Evolutionary conservation across 1,140 invertebrate species (phyloP).

Genomic region (Musca domestica): DNA sequence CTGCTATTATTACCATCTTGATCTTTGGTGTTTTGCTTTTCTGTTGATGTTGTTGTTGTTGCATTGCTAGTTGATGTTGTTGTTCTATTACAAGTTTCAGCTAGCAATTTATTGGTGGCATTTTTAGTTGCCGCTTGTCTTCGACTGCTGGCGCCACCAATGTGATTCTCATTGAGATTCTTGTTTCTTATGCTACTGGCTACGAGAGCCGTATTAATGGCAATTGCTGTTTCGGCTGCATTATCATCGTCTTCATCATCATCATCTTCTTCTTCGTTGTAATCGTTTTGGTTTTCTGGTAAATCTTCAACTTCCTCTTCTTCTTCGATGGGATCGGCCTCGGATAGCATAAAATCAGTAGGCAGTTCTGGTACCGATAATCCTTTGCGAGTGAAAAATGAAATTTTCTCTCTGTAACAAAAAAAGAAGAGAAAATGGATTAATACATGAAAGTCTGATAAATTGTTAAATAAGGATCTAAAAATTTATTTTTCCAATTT

Average conservation of each 20-base stretch:
- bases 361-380: conserved; percentile 74
- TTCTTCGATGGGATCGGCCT: conserved; percentile 46
- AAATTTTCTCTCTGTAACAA: conserved; percentile 83
- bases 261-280: conserved; percentile 38
- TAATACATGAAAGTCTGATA: conserved; percentile 20
- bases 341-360: conserved; percentile 56
- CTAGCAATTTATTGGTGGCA: not conserved
- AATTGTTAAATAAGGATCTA: conserved; percentile 29
- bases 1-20: not conserved
- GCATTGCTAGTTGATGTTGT: conserved; percentile 26
- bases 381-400: conserved; percentile 85
- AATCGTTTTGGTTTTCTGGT: conserved; percentile 41
- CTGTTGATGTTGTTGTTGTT: conserved; percentile 24
- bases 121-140: conserved; percentile 24
- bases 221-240: conserved; percentile 46
- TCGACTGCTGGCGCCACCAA: conserved; percentile 16
- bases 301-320: conserved; percentile 44
- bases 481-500: conserved; percentile 18
- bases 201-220: conserved; percentile 50
- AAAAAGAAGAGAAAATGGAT: conserved; percentile 36
- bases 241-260: conserved; percentile 47
- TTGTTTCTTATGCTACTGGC: conserved; percentile 51
- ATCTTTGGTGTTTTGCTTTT: conserved; percentile 19
- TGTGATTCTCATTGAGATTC: conserved; percentile 51
- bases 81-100: conserved; percentile 6